phyloP scores from a whole-genome alignment of 2,888 invertebrate species.

The Athalia cordata region DNA sequence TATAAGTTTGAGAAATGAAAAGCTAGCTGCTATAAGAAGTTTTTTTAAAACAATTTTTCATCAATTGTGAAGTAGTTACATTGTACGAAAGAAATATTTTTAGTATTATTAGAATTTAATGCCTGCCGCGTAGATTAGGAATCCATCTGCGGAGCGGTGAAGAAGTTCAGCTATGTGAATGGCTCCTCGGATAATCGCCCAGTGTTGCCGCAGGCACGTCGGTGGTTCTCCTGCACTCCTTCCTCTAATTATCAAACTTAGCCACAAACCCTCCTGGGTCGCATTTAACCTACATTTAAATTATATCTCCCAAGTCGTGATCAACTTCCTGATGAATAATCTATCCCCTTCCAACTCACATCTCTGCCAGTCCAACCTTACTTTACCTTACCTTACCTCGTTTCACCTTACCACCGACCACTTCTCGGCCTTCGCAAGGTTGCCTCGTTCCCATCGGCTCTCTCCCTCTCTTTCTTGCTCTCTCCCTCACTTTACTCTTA shows the following conservation, averaged over 20 bases:
- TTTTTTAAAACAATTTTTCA: background rate
- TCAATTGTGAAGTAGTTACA: background rate
- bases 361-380: conserved; percentile 31
- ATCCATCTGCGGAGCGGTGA: conserved; percentile 9
- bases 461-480: conserved; percentile 6
- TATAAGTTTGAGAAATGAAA: too few relatives aligned
- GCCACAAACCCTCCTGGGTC: conserved; percentile 46
- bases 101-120: conserved; percentile 10
- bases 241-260: conserved; percentile 48
- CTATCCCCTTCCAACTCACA: conserved; percentile 39
- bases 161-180: conserved; percentile 31
- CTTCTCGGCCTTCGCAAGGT: conserved; percentile 22
- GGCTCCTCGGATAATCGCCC: conserved; percentile 10
- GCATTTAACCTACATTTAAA: conserved; percentile 49
- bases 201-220: conserved; percentile 35
- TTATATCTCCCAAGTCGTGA: conserved; percentile 48
- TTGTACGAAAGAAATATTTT: background rate
- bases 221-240: conserved; percentile 35
- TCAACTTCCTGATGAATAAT: conserved; percentile 48
- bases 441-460: background rate
- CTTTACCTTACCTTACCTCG: background rate
- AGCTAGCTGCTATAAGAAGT: too few relatives aligned
- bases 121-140: conserved; percentile 17
- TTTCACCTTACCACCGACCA: conserved; percentile 23
- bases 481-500: background rate